Conservation (phyloP, 1,140 invertebrate species). For the Proales similis region DNA sequence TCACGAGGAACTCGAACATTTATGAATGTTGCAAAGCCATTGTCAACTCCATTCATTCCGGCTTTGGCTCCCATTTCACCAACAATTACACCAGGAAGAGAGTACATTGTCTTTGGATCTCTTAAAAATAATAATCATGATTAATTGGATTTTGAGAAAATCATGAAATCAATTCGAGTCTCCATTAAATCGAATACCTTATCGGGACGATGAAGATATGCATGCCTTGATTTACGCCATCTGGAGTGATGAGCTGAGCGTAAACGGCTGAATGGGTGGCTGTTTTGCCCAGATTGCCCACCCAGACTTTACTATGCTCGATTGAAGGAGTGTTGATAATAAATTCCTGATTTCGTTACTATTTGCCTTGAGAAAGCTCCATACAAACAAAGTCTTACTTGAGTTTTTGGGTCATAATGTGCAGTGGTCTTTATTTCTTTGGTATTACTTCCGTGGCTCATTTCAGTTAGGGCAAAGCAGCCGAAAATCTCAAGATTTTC, state of each 20-base stretch:
- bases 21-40: slow-evolving; percentile 63
- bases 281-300: slow-evolving; percentile 62
- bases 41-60: slow-evolving; percentile 39
- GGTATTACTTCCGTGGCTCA: slow-evolving; percentile 85
- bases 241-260: slow-evolving; percentile 74
- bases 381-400: slow-evolving; percentile 45
- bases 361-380: not conserved
- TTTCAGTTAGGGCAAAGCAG: slow-evolving; percentile 81
- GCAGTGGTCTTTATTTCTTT: slow-evolving; percentile 81
- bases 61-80: slow-evolving; percentile 79
- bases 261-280: slow-evolving; percentile 78
- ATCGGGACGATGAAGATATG: slow-evolving; percentile 76
- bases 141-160: slow-evolving; percentile 3
- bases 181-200: not conserved
- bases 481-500: slow-evolving; percentile 62
- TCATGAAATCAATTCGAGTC: too few relatives aligned
- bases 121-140: too few relatives aligned
- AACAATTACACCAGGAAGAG: slow-evolving; percentile 67
- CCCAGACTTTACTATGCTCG: slow-evolving; percentile 91
- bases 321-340: slow-evolving; percentile 83
- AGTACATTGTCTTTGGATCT: slow-evolving; percentile 64
- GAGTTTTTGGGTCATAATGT: slow-evolving; percentile 67
- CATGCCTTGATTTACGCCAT: slow-evolving; percentile 73
- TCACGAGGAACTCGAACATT: slow-evolving; percentile 73
- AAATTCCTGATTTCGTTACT: slow-evolving; percentile 60